A percentile compares a stretch with the other conserved stretches of the same genome.
These are phyloP conservation scores for Thalassaphorura encarpata DNA, from an alignment of 1,140 invertebrate genomes.

Conservation along the genomic window DNA sequence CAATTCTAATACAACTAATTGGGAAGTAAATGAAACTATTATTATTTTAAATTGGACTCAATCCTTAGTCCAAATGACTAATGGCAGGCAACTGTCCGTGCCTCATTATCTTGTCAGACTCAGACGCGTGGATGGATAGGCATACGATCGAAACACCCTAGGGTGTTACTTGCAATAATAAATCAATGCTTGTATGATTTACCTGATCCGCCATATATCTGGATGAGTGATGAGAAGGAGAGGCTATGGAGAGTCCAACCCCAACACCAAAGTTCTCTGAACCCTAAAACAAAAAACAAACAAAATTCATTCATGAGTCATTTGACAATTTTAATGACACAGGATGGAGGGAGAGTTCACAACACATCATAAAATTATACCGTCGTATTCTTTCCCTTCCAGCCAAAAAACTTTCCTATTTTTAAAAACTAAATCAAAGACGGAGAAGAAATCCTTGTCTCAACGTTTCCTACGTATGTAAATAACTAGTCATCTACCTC, in stretches of 20 bases:
- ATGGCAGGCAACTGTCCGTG: too few species aligned
- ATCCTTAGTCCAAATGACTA: too few species aligned
- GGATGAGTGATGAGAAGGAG: conserved; percentile 50
- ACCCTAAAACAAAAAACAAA: conserved; percentile 51
- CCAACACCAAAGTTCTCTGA: conserved; percentile 55
- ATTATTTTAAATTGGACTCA: too few species aligned
- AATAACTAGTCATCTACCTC: neutral
- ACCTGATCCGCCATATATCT: conserved; percentile 66
- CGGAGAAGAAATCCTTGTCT: neutral
- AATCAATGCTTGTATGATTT: too few species aligned
- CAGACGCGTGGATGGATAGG: too few species aligned
- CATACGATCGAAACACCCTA: too few species aligned
- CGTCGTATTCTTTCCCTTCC: neutral
- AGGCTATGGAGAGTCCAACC: conserved; percentile 55
- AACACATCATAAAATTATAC: neutral
- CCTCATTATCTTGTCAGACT: too few species aligned
- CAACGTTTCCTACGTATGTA: neutral
- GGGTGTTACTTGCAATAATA: too few species aligned
- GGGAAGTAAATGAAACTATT: too few species aligned
- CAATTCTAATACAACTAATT: too few species aligned
- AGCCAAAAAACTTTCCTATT: too few species aligned
- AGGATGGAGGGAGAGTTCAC: neutral
- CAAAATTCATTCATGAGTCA: conserved; percentile 8
- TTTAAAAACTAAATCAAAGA: neutral
- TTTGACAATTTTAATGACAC: too few species aligned